Evolutionary conservation across 92 coral and sea anemone genomes (phyloP), one percentile per base, ranked within the genome.

Genomic region (Phymanthus crucifer): DNA sequence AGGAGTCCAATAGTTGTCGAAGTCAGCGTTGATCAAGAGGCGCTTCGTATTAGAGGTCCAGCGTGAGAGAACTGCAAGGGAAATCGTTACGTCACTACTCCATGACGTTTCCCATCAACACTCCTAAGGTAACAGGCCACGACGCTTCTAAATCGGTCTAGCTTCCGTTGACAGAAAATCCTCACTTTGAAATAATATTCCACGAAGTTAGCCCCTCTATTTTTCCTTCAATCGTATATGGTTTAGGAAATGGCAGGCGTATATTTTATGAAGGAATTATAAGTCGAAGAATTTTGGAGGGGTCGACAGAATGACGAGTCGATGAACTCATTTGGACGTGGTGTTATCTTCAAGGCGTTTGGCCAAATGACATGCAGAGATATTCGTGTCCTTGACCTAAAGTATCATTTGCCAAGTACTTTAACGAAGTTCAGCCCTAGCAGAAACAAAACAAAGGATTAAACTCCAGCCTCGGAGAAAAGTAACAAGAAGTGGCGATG

Each of bases 41-140:
- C 67, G 78, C 67, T 74, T 64, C 72, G 67, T 77, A 64, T n/a
- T 36, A 56, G 29, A 61, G 68, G 27, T 34, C 38, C 26, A 18
- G 58, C 21, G 23, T 9, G 81, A 37, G 38, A 19, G n/a, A 77
- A 36, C 26, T 77, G 61, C 57, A 6, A 61, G 40, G 68, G 67
- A 50, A 23, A 36, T 18, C 1, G 33, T 66, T 77, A 77, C 81
- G 81, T 77, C 81, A 77, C 71, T 12, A 16, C 24, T 36, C 40
- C 31, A 69, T 64, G 81, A 61, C 81, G 72, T 2, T 56, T 77
- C 65, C 81, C 57, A 26, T 77, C 81, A 77, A 47, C 81, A 77
- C 73, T 57, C 38, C 26, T 38, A 31, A 66, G n/a, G 29, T 34
- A 23, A 40, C 81, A 77, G 48, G 70, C 70, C 35, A 32, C 45